These are phyloP conservation scores for Nothobranchius kuhntae DNA, from an alignment of 2,113 vertebrate species.

Conservation along the genomic window DNA sequence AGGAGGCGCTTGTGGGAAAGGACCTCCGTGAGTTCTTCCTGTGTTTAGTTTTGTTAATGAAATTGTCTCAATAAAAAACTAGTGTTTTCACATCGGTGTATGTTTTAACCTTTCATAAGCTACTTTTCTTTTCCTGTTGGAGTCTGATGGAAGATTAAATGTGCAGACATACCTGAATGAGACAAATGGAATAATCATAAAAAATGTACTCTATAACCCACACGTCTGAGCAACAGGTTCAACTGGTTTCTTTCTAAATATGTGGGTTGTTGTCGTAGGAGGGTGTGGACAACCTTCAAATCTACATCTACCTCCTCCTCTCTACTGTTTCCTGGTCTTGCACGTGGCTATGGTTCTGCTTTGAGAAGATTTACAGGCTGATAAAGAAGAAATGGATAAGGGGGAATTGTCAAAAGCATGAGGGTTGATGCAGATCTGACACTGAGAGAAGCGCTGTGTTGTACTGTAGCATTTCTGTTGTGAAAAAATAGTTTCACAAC, in stretches of 20 bases:
- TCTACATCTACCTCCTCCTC: conserved; percentile 31
- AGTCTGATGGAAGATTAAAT: conserved; percentile 9
- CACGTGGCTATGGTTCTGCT: conserved; percentile 47
- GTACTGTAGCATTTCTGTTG: conserved; percentile 31
- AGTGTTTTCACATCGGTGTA: not conserved
- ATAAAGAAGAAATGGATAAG: conserved; percentile 31
- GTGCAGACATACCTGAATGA: conserved; percentile 12
- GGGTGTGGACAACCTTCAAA: conserved; percentile 50
- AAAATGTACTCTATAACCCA: conserved; percentile 1
- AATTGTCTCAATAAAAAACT: not conserved
- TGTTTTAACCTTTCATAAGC: not conserved
- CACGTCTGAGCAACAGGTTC: conserved; percentile 43
- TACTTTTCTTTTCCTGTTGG: conserved; percentile 7
- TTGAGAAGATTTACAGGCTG: conserved; percentile 41
- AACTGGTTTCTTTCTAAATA: conserved; percentile 59
- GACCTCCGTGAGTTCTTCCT: too few species aligned
- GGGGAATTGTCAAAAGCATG: not conserved
- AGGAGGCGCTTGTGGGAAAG: too few species aligned
- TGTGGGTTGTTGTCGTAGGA: conserved; percentile 23
- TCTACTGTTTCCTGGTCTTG: conserved; percentile 19
- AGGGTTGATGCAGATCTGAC: conserved; percentile 51
- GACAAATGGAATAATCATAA: conserved; percentile 5
- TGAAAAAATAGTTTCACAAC: conserved; percentile 44
- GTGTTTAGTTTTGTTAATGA: too few species aligned
- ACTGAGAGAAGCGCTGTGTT: conserved; percentile 18